Conservation (phyloP, 1,140 invertebrate species). For the Drosophila gunungcola region DNA sequence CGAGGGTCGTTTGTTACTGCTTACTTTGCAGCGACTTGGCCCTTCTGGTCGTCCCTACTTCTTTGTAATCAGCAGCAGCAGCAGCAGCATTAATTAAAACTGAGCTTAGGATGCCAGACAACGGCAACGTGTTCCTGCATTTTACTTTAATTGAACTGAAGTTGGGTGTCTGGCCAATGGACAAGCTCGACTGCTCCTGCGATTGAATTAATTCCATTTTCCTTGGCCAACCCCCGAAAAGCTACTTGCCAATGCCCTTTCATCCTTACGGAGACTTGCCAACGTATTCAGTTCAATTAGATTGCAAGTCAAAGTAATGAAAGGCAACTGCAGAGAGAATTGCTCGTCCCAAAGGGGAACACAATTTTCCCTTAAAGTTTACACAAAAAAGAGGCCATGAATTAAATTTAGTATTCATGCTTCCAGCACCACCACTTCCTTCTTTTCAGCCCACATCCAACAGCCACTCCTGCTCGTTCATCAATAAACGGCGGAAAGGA, state of each 20-base stretch:
- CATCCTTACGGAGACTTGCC: conserved; percentile 27
- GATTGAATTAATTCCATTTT: conserved; percentile 46
- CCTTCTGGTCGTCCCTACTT: not conserved
- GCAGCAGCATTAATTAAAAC: conserved; percentile 70
- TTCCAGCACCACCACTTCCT: conserved; percentile 7
- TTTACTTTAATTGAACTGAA: conserved; percentile 34
- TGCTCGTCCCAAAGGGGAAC: not conserved
- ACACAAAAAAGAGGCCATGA: conserved; percentile 29
- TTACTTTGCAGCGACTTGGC: conserved; percentile 27
- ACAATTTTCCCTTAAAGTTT: conserved; percentile 23
- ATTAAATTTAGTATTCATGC: conserved; percentile 57
- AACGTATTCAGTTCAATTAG: conserved; percentile 63
- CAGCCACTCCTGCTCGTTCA: conserved; percentile 38
- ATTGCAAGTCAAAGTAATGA: conserved; percentile 35
- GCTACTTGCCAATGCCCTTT: conserved; percentile 44
- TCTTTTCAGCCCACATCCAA: not conserved
- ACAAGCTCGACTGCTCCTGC: conserved; percentile 10
- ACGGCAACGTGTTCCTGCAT: conserved; percentile 40
- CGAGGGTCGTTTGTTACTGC: conserved; percentile 55
- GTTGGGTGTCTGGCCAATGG: conserved; percentile 7
- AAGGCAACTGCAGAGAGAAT: conserved; percentile 29
- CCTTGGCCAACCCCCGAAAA: conserved; percentile 18
- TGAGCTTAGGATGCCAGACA: conserved; percentile 56
- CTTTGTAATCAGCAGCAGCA: conserved; percentile 56
- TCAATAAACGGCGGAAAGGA: conserved; percentile 60